Conservation (phyloP, 2,797 vertebrate genomes). For the Denticeps clupeoides region DNA sequence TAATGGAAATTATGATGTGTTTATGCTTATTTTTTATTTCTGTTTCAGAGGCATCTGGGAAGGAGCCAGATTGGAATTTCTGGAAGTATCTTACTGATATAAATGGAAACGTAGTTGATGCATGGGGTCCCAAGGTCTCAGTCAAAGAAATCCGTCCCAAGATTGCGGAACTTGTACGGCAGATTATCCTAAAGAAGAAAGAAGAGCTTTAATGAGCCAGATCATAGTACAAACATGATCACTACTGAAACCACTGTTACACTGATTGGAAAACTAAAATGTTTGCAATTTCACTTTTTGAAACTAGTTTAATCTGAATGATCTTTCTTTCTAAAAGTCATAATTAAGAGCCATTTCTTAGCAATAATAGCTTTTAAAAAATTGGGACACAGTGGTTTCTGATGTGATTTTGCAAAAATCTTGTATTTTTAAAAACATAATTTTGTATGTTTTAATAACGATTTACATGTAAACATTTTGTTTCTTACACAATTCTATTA, state of each 20-base stretch:
- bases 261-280: not conserved
- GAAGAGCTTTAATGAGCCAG: conserved; percentile 71
- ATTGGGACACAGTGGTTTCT: no score
- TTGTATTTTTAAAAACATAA: no score
- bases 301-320: no score
- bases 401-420: no score
- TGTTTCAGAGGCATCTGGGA: conserved; percentile 67
- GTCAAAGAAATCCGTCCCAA: conserved; percentile 76
- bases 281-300: no score
- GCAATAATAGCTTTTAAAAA: no score
- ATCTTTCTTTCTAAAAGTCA: no score
- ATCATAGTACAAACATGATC: not conserved
- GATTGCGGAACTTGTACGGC: conserved; percentile 74
- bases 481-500: no score
- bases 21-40: not conserved
- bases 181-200: conserved; percentile 83
- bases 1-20: no score
- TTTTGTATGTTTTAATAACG: no score
- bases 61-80: conserved; percentile 95
- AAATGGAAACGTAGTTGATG: conserved; percentile 75
- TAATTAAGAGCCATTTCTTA: no score
- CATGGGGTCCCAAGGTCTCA: conserved; percentile 78
- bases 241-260: not conserved
- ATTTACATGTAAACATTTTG: no score
- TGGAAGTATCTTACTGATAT: conserved; percentile 89